phyloP scores from a whole-genome alignment of 2,888 invertebrate genomes.

The Muscina levida region DNA sequence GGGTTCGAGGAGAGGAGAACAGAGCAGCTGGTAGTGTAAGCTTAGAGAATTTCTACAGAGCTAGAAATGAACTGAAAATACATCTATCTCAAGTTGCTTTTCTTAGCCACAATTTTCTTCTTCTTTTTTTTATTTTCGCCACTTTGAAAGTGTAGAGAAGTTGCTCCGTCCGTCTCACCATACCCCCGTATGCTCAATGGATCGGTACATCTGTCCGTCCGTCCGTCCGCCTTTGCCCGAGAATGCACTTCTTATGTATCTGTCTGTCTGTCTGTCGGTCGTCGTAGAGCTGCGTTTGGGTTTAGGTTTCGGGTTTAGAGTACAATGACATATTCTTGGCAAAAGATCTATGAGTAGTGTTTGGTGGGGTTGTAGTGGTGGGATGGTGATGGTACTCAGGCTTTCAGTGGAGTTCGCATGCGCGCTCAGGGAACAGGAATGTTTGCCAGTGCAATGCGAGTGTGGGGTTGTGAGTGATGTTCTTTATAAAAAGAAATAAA shows the following conservation, averaged over 20 bases:
- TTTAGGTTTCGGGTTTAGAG: slow-evolving; percentile 64
- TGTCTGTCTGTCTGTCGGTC: not conserved
- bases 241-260: not conserved
- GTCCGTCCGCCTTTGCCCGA: not conserved
- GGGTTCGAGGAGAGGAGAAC: not conserved
- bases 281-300: slow-evolving; percentile 13
- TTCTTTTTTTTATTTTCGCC: too few species aligned
- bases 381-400: too few species aligned
- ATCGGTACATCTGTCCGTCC: too few species aligned
- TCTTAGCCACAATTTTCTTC: slow-evolving; percentile 25
- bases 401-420: slow-evolving; percentile 29
- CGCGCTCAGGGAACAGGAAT: slow-evolving; percentile 33
- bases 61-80: not conserved
- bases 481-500: not conserved
- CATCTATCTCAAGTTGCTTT: not conserved
- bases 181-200: too few species aligned
- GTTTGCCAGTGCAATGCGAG: slow-evolving; percentile 29
- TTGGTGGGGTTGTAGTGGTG: too few species aligned
- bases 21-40: not conserved
- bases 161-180: not conserved
- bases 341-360: slow-evolving; percentile 42
- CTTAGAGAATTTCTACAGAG: slow-evolving; percentile 11
- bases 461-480: slow-evolving; percentile 30
- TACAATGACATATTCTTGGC: slow-evolving; percentile 67
- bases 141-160: slow-evolving; percentile 31